Evolutionary conservation across 2,888 invertebrate species (phyloP), one percentile per base, ranked within the genome.

Genomic region (Cryptocephalus primarius): DNA sequence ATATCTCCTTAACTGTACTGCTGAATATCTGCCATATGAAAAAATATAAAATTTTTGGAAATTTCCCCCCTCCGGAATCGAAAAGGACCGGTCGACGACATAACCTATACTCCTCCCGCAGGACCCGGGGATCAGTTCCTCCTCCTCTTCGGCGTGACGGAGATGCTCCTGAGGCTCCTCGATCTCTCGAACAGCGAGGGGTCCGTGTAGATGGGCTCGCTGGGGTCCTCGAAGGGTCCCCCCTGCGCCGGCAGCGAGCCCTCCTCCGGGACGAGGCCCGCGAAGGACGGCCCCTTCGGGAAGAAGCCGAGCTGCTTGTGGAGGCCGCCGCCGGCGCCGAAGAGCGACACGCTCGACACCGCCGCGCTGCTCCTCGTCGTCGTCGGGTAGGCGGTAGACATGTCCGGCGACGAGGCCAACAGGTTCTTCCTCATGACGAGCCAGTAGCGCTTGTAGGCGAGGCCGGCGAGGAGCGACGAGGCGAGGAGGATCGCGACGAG

Each of bases 191-290:
- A 92, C 34, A 92, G 74, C 2, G 90, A 89, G 0, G 91, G 91
- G 71, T 92, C 91, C 1, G 91, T 91, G 71, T 92, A 92, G 59
- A 92, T 92, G 1, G 92, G 91, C 67, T 92, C 92, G 65, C 90
- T 91, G 34, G 91, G 91, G 67, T 92, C 89, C 64, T 87, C 88
- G 62, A 89, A 89, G 43, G 65, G 65, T 11, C 69, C 70, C 13
- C 66, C 68, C 4, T 67, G 63, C 50, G 55, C 66, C 40, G 61
- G 53, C 48, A 57, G 55, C 1, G 65, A 63, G 42, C 64, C 62
- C 13, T 68, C 68, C 22, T 22, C 22, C 3, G 22, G 3, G n/a
- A 62, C 46, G 36, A 62, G 59, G 44, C 61, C 53, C 31, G 62
- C 56, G 39, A 66, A 51, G 44, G 59, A 59, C 0, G 68, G 66